Base-by-base conservation (phyloP, 2,113 vertebrate species). In the Mustela nigripes region DNA sequence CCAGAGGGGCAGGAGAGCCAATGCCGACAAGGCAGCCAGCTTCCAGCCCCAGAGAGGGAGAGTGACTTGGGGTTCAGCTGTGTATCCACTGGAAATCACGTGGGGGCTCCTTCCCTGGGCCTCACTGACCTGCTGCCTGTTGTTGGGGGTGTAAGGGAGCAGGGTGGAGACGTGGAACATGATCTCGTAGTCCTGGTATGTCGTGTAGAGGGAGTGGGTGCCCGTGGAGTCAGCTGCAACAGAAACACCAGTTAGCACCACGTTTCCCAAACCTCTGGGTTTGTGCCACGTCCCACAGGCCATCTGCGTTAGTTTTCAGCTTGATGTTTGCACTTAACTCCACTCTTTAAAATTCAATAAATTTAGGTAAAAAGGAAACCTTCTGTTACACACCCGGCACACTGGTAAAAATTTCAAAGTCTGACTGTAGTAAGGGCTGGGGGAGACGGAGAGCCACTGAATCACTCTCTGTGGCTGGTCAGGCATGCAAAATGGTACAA, bases 161-260 rank as follows among this genome's bases (percentile, higher is more conserved):
- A 99, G 99, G 67, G 99, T 99, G 96, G 99, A 99, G 31, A 99
- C 99, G 1, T 99, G 99, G 99, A 99, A 99, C 99, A 99, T 99
- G 98, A 99, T 99, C 98, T 99, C 99, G 0, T 99, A 99, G 98
- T 99, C 99, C 98, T 99, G 99, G 98, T 99, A 99, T 31, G 98
- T 99, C 3, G 99, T 99, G 98, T 99, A 99, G 53, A 99, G 99
- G 26, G 99, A 99, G 98, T 99, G 99, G 36, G 99, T 99, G 50
- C 99, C 99, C 0, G 99, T 99, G 12, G 99, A 99, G 95, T 99
- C 99, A 0, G 99, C 99, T 99, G 92, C 2, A 36, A 96, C 73
- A 96, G 84, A 98, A 94, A 97, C 81, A 74, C 24, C 50, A 85
- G 95, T 98, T 48, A 98, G 93, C 39, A 71, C n/a, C 56, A 58